Evolutionary conservation across 2,888 invertebrate genomes (phyloP).

Genomic region (Holacanthella duospinosa): DNA sequence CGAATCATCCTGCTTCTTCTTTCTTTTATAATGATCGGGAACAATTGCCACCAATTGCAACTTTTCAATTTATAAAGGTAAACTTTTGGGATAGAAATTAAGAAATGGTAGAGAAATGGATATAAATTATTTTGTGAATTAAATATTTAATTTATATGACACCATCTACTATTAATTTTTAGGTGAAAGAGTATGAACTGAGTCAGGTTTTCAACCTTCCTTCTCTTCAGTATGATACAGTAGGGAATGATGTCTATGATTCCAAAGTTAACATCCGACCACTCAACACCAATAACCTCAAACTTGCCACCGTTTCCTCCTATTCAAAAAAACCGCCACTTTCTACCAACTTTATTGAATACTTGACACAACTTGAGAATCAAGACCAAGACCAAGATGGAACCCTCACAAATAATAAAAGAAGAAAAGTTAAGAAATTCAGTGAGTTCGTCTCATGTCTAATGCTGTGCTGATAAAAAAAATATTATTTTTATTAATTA

Average conservation of each 20-base stretch:
- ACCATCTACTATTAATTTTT: constrained; percentile 24
- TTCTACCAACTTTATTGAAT: constrained; percentile 25
- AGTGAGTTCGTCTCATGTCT: constrained; percentile 14
- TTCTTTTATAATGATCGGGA: constrained; percentile 86
- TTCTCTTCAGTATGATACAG: constrained; percentile 46
- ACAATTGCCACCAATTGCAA: constrained; percentile 77
- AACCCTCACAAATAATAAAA: constrained; percentile 19
- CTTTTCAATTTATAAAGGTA: constrained; percentile 84
- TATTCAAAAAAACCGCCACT: constrained; percentile 21
- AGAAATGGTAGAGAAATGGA: background rate
- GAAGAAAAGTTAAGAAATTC: constrained; percentile 33
- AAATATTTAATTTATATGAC: background rate
- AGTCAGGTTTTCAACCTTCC: constrained; percentile 58
- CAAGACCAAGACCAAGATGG: constrained; percentile 22
- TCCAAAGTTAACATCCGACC: constrained; percentile 52
- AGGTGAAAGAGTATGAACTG: constrained; percentile 79
- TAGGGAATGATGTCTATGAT: constrained; percentile 53
- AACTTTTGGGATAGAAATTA: background rate
- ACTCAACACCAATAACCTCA: constrained; percentile 34
- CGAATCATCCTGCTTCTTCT: constrained; percentile 83
- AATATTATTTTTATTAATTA: too few species aligned
- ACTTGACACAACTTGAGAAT: constrained; percentile 30
- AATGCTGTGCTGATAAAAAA: too few species aligned
- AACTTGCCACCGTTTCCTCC: constrained; percentile 33
- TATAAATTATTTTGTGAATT: background rate